Evolutionary conservation across 23 tunicate genomes (phyloP), one percentile per base, ranked within the genome.

Genomic region (Styela plicata): DNA sequence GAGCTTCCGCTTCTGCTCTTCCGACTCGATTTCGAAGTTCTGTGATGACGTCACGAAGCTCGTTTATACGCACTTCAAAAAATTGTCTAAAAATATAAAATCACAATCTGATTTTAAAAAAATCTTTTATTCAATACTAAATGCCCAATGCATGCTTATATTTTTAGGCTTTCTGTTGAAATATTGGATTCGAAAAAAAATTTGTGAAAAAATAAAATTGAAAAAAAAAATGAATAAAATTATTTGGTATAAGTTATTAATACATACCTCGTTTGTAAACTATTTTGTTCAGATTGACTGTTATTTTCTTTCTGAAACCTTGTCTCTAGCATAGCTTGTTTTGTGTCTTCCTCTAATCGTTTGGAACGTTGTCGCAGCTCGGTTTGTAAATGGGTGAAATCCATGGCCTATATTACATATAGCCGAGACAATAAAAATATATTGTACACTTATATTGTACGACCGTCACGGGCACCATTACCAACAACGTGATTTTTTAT

Each of bases 291-390:
- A 21, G 97, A 85, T 17, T 87, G 69, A 74, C 82, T 86, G 85
- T 71, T 91, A 20, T 61, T 91, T 34, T 91, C 97, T 70, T 91
- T 88, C 28, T 91, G 97, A 57, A 91, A 69, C 18, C 90, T 68
- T 7, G 97, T 82, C 70, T 91, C 84, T 31, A 87, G 84, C 26
- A 86, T 21, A 0, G 87, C 77, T 64, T 91, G 97, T 78, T 86
- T 86, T 24, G 89, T 86, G 86, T 91, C 97, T 63, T 91, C 97
- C 36, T 91, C 97, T 24, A 75, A 63, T 70, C 97, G 86, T 78
- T 91, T 86, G 17, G 90, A 86, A 2, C 90, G 85, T 74, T 91
- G 97, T 31, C 84, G 85, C 53, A 79, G 62, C 31, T 91, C 97
- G 68, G 79, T 86, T 82, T 86, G 90, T 26, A 86, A 27, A 31